Conservation (phyloP, 2,888 invertebrate genomes). For the Ametastegia equiseti region DNA sequence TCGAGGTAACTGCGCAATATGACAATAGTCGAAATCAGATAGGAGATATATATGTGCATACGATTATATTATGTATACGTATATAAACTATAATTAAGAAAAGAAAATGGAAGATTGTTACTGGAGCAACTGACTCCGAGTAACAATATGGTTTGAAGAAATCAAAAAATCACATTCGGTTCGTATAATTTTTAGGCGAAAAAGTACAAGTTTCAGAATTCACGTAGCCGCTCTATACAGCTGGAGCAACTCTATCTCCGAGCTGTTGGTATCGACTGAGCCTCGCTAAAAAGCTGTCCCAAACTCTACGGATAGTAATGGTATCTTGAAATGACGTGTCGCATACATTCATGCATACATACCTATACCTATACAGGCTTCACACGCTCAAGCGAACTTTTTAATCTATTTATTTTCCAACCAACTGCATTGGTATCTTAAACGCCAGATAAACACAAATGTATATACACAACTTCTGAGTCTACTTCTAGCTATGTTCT, state of each 20-base stretch:
- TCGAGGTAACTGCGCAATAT: neutral
- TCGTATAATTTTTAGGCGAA: neutral
- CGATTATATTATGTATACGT: no score
- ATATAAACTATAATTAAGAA: neutral
- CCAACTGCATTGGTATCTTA: no score
- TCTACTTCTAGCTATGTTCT: no score
- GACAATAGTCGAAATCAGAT: neutral
- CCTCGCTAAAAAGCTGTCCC: slow-evolving; percentile 8
- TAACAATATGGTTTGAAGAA: slow-evolving; percentile 39
- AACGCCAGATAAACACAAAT: no score
- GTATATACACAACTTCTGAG: no score
- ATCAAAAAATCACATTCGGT: neutral
- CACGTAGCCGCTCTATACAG: slow-evolving; percentile 5
- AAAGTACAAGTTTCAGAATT: neutral
- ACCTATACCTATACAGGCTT: no score
- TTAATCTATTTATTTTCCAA: no score
- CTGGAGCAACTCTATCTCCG: slow-evolving; percentile 42
- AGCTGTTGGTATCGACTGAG: slow-evolving; percentile 45
- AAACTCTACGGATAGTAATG: neutral
- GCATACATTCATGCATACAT: neutral
- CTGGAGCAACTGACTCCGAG: slow-evolving; percentile 66
- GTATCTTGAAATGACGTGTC: slow-evolving; percentile 12
- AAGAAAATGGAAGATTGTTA: slow-evolving; percentile 50
- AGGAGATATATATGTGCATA: no score
- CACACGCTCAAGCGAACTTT: no score